A percentile compares a stretch with the other conserved stretches of the same genome.
phyloP scores from a whole-genome alignment of 1,140 invertebrate genomes.

The Hyposmocoma kahamanoa region DNA sequence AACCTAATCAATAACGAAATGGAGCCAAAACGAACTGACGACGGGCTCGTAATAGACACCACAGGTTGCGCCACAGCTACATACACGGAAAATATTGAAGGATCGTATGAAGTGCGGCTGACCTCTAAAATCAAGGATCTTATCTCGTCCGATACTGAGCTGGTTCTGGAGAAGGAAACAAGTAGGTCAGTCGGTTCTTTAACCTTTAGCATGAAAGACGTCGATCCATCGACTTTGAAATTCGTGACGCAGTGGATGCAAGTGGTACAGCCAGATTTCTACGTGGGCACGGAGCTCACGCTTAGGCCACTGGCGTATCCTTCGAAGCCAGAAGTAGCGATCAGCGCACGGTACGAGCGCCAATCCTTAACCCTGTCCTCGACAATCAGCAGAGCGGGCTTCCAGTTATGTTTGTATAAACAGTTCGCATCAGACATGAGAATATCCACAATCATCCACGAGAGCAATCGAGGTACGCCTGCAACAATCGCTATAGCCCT shows the following conservation, averaged over 20 bases:
- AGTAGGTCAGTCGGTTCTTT: constrained; percentile 40
- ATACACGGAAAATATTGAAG: constrained; percentile 44
- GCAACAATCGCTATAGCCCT: constrained; percentile 45
- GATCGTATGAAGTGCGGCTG: constrained; percentile 37
- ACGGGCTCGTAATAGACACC: constrained; percentile 45
- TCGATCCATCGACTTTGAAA: constrained; percentile 43
- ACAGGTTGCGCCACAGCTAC: constrained; percentile 50
- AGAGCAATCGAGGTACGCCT: constrained; percentile 23
- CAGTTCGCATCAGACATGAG: constrained; percentile 42
- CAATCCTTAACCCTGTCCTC: constrained; percentile 39
- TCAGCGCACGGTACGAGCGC: constrained; percentile 45
- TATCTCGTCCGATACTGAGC: constrained; percentile 52
- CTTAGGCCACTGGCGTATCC: constrained; percentile 32
- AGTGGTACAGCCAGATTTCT: constrained; percentile 36
- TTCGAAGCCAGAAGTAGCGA: constrained; percentile 32
- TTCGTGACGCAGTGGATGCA: constrained; percentile 53
- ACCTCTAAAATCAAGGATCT: constrained; percentile 54
- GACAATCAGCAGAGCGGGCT: constrained; percentile 41
- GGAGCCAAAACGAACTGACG: constrained; percentile 37
- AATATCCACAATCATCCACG: constrained; percentile 48
- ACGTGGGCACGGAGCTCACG: constrained; percentile 39
- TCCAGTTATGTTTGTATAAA: constrained; percentile 54
- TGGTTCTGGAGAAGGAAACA: constrained; percentile 40
- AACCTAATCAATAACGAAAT: constrained; percentile 51
- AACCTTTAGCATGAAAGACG: constrained; percentile 43